Conservation (phyloP, 2,888 invertebrate species). For the Papilio elwesi region DNA sequence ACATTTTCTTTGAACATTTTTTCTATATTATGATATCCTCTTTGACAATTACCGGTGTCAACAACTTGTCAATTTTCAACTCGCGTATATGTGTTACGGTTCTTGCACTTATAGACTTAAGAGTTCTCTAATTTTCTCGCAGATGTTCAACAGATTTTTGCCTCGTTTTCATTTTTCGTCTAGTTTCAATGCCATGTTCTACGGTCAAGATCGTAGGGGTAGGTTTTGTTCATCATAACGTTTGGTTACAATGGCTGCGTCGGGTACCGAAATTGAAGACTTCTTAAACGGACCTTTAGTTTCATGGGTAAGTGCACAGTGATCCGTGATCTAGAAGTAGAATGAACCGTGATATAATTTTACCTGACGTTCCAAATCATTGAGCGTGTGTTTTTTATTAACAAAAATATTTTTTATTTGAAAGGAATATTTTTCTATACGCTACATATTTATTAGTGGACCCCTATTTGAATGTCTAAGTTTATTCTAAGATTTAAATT, state of each 20-base stretch:
- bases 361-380: slow-evolving; percentile 63
- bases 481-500: neutral
- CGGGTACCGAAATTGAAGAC: slow-evolving; percentile 91
- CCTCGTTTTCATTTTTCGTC: slow-evolving; percentile 53
- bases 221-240: slow-evolving; percentile 70
- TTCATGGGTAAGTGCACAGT: slow-evolving; percentile 90
- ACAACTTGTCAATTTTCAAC: slow-evolving; percentile 32
- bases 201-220: slow-evolving; percentile 60
- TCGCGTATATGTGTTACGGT: slow-evolving; percentile 49
- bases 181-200: slow-evolving; percentile 70
- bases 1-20: too few relatives aligned
- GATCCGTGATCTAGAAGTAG: slow-evolving; percentile 60
- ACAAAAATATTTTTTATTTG: slow-evolving; percentile 22
- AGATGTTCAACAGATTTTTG: slow-evolving; percentile 67
- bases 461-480: neutral
- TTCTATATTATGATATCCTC: too few relatives aligned
- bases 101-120: slow-evolving; percentile 47
- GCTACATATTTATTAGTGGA: neutral
- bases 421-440: slow-evolving; percentile 19
- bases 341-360: slow-evolving; percentile 69
- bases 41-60: slow-evolving; percentile 6
- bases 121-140: slow-evolving; percentile 60
- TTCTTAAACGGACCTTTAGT: slow-evolving; percentile 93
- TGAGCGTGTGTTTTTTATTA: slow-evolving; percentile 50
- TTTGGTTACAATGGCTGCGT: slow-evolving; percentile 83